Base-by-base conservation (phyloP, 2,888 invertebrate species). In the Onthophagus sagittarius region DNA sequence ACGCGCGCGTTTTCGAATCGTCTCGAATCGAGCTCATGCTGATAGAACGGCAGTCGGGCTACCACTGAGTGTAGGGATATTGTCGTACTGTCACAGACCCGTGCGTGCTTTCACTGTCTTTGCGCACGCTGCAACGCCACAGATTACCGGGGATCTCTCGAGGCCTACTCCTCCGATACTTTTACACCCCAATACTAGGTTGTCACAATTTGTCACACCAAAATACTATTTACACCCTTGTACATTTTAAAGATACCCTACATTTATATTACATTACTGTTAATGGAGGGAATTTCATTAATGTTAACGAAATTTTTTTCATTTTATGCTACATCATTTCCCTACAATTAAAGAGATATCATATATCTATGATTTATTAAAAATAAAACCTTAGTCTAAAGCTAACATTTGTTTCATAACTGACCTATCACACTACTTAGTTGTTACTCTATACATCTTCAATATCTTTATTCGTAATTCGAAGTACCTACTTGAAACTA, bases 91-190 rank as follows among this genome's bases (percentile, higher is more conserved):
- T 78, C 77, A 78, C 77, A 77, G 14, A 31, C 65, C 14, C 78
- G 78, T 78, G 78, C 78, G 77, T 78, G 77, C 78, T 78, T 77
- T 78, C 77, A 78, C 78, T 77, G 78, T 78, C 77, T 75, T 77
- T 77, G 78, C 77, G 78, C 78, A 78, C 77, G 23, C 15, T 15
- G 65, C 23, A 31, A 65, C 65, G 39, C 23, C 65, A 11, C 65
- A 31, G 15, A 31, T 65, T 65, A 31, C 6, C 23, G 13, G 15
- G 63, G 15, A 7, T 7, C 6, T 63, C 15, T 15, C 23, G 15
- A 65, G n/a, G 65, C 23, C 23, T 65, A 11, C 15, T 65, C 65
- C 15, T 15, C 5, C 23, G 15, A 15, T 65, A 65, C n/a, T 15
- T 15, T 15, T 15, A 65, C 65, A 65, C 23, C 23, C 23, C 14